These are phyloP conservation scores for Drosophila pseudotalamancana DNA, from an alignment of 2,888 invertebrate genomes.

Conservation along the genomic window DNA sequence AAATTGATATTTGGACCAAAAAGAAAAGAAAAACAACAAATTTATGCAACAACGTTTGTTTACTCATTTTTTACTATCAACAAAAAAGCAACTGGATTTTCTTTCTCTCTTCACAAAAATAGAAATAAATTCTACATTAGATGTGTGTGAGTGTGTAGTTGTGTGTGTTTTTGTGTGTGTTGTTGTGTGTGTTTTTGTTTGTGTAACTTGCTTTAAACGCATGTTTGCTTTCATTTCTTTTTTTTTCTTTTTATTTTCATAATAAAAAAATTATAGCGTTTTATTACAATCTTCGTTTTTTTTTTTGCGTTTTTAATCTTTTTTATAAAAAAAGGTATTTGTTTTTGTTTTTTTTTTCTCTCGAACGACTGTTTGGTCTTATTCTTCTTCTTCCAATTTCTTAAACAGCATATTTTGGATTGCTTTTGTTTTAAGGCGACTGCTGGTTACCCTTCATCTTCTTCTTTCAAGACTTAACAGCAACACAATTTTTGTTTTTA, in stretches of 20 bases:
- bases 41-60: constrained; percentile 35
- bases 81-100: constrained; percentile 38
- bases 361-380: constrained; percentile 72
- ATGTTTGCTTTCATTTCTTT: constrained; percentile 56
- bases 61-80: constrained; percentile 21
- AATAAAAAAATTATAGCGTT: constrained; percentile 73
- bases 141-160: neutral
- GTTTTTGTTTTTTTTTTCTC: constrained; percentile 37
- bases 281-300: constrained; percentile 60
- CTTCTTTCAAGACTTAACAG: constrained; percentile 4
- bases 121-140: constrained; percentile 16
- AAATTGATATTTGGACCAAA: constrained; percentile 36
- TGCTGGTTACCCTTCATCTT: neutral
- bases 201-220: constrained; percentile 59
- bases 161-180: constrained; percentile 3
- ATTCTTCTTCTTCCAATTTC: constrained; percentile 23
- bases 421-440: constrained; percentile 11
- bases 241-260: constrained; percentile 71
- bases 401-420: constrained; percentile 38
- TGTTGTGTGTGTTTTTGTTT: constrained; percentile 2
- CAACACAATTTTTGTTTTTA: constrained; percentile 36
- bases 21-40: constrained; percentile 12
- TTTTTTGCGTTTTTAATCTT: constrained; percentile 62
- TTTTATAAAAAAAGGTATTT: constrained; percentile 75
- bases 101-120: constrained; percentile 26